phyloP scores from a whole-genome alignment of 1,140 invertebrate genomes.

The Druon quercuslanigerum region DNA sequence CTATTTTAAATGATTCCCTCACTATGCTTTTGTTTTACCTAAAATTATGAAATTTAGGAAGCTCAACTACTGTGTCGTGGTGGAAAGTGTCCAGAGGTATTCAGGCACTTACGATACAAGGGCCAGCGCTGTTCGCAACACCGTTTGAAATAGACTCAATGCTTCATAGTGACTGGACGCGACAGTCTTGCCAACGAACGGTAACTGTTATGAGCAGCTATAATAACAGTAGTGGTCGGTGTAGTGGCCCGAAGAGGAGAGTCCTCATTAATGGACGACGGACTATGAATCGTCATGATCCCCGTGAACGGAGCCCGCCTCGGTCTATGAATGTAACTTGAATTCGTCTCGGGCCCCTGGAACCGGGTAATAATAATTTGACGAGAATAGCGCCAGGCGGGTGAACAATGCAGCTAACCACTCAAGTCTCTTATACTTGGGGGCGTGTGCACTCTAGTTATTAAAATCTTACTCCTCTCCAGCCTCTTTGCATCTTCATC shows the following conservation, averaged over 20 bases:
- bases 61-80: too few relatives aligned
- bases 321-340: slow-evolving; percentile 67
- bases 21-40: too few relatives aligned
- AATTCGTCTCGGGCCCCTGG: neutral
- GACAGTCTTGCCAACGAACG: slow-evolving; percentile 59
- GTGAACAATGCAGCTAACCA: slow-evolving; percentile 52
- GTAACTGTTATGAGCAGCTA: slow-evolving; percentile 71
- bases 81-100: too few relatives aligned
- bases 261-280: slow-evolving; percentile 72
- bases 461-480: slow-evolving; percentile 2
- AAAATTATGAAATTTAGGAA: too few relatives aligned
- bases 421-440: neutral
- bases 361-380: slow-evolving; percentile 52
- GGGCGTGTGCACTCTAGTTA: slow-evolving; percentile 29
- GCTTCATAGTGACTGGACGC: slow-evolving; percentile 56
- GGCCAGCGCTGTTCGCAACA: slow-evolving; percentile 56
- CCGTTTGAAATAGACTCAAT: slow-evolving; percentile 69
- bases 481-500: slow-evolving; percentile 1
- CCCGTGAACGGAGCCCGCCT: slow-evolving; percentile 59
- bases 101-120: slow-evolving; percentile 52
- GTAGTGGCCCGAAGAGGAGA: slow-evolving; percentile 53
- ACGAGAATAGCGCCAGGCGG: slow-evolving; percentile 58
- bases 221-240: slow-evolving; percentile 66
- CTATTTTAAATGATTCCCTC: too few relatives aligned
- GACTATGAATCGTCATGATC: slow-evolving; percentile 71